phyloP scores from a whole-genome alignment of 1,140 invertebrate genomes.

The Platyscapa corneri region DNA sequence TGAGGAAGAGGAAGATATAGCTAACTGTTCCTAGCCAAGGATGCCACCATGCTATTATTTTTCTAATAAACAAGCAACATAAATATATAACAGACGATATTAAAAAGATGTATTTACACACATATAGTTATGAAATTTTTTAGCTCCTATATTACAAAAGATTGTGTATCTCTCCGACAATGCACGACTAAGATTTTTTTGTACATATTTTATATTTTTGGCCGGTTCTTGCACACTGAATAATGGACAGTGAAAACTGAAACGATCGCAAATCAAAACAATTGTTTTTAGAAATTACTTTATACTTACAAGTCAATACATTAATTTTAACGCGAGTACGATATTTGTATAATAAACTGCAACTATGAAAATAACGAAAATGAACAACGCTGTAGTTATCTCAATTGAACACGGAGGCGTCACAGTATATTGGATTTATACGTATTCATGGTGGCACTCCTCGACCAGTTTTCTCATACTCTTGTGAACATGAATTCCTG shows the following conservation, averaged over 20 bases:
- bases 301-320: slow-evolving; percentile 18
- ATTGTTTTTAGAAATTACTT: neutral
- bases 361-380: neutral
- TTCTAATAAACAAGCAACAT: neutral
- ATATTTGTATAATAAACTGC: neutral
- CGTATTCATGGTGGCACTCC: slow-evolving; percentile 16
- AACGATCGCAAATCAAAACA: neutral
- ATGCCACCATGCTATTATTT: neutral
- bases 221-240: neutral
- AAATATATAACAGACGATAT: no score
- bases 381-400: neutral
- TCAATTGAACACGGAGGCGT: slow-evolving; percentile 13
- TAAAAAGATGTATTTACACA: neutral
- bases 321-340: neutral
- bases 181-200: neutral
- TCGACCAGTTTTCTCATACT: neutral
- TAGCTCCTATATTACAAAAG: no score
- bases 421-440: neutral
- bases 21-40: neutral
- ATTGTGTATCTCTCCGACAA: no score
- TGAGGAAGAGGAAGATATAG: neutral
- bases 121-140: neutral
- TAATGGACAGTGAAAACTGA: neutral
- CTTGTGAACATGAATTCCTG: slow-evolving; percentile 16
- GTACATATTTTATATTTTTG: neutral